Evolutionary conservation across 2,888 invertebrate genomes (phyloP).

Genomic region (Hanleya hanleyi): DNA sequence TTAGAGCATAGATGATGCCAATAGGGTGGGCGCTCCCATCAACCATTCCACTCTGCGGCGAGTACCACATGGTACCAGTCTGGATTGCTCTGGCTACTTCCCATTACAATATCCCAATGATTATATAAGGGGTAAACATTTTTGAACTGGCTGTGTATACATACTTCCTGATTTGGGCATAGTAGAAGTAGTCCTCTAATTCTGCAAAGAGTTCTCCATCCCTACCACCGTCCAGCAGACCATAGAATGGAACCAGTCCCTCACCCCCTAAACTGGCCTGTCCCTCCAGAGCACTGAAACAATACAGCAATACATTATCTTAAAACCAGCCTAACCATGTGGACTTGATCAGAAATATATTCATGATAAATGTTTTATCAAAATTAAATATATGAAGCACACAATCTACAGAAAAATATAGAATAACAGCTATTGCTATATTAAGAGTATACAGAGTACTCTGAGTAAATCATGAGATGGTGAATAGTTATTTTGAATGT

Average conservation of each 20-base stretch:
- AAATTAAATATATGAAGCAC: background rate
- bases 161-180: constrained; percentile 82
- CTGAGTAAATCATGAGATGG: too few relatives aligned
- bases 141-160: constrained; percentile 20
- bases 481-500: too few relatives aligned
- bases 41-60: too few relatives aligned
- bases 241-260: constrained; percentile 80
- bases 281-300: constrained; percentile 69
- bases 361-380: background rate
- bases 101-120: too few relatives aligned
- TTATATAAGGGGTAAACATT: too few relatives aligned
- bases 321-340: too few relatives aligned
- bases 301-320: too few relatives aligned
- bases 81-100: too few relatives aligned
- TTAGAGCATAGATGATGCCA: too few relatives aligned
- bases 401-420: background rate
- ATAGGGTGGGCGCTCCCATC: too few relatives aligned
- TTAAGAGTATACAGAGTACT: too few relatives aligned
- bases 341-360: background rate
- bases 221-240: constrained; percentile 81
- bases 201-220: constrained; percentile 83
- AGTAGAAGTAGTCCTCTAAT: constrained; percentile 84
- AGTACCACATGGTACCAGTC: too few relatives aligned
- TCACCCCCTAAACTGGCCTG: constrained; percentile 71
- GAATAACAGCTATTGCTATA: background rate